Evolutionary conservation across 1,140 invertebrate species (phyloP).

Genomic region (Drosophila ercepeae): DNA sequence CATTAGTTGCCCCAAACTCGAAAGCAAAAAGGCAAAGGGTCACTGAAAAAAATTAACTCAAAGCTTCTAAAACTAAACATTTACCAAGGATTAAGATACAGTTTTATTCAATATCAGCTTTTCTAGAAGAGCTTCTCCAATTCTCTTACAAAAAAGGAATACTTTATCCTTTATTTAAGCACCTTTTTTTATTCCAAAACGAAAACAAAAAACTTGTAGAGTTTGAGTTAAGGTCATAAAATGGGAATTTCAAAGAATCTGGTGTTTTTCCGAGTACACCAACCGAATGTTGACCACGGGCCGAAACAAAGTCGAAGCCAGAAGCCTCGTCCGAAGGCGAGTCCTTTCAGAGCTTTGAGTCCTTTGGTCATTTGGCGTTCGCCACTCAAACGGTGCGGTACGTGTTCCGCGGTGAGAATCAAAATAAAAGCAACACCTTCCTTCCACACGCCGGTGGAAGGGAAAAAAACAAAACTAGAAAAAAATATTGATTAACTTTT

Average conservation of each 20-base stretch:
- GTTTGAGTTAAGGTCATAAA: neutral
- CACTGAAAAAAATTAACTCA: conserved; percentile 2
- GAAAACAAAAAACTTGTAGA: neutral
- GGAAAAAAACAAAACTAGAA: conserved; percentile 9
- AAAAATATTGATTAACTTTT: conserved; percentile 73
- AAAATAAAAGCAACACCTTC: conserved; percentile 28
- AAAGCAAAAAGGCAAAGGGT: neutral
- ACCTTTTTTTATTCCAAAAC: neutral
- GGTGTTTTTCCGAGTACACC: conserved; percentile 8
- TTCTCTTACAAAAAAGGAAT: no score
- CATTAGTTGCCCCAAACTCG: conserved; percentile 10
- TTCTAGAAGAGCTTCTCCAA: no score
- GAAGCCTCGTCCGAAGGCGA: conserved; percentile 31
- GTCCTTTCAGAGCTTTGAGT: conserved; percentile 35
- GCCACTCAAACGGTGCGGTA: conserved; percentile 71
- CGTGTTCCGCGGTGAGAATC: conserved; percentile 51
- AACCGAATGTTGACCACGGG: conserved; percentile 32
- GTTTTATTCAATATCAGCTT: no score
- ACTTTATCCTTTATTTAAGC: no score
- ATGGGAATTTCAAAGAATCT: neutral
- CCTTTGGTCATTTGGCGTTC: conserved; percentile 74
- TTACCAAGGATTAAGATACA: no score
- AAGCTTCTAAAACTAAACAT: no score
- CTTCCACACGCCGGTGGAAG: neutral
- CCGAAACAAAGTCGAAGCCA: conserved; percentile 33